Evolutionary conservation across 2,797 vertebrate genomes (phyloP).

Genomic region (Nothura maculosa): DNA sequence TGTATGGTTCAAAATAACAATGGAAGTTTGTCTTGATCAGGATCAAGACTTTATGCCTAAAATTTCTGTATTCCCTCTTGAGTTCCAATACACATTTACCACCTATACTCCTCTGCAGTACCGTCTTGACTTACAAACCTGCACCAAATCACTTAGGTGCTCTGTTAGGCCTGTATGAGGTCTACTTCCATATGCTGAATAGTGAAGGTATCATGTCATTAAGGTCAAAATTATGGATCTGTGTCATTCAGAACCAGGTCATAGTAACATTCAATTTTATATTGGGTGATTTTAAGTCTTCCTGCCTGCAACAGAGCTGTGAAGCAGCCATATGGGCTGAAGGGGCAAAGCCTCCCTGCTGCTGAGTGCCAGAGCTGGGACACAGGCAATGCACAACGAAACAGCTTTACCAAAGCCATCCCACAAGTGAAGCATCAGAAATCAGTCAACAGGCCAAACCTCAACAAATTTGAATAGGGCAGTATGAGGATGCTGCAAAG

Average conservation of each 20-base stretch:
- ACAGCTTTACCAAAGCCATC: not conserved
- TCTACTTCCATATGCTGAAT: not conserved
- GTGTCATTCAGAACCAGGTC: not conserved
- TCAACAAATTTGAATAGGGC: not conserved
- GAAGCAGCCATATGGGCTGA: not conserved
- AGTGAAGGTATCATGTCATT: not conserved
- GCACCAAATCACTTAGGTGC: not conserved
- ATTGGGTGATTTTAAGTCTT: not conserved
- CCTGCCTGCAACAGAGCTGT: not conserved
- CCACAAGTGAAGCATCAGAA: not conserved
- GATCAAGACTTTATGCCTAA: not conserved
- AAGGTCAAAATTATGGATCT: not conserved
- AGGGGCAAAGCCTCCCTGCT: accelerated
- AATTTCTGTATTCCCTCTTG: not conserved
- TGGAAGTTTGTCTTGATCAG: not conserved
- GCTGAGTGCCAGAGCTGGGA: not conserved
- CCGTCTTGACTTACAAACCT: not conserved
- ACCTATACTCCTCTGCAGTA: not conserved
- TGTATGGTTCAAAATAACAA: not conserved
- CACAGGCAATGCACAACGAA: not conserved
- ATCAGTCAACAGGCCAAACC: not conserved
- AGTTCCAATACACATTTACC: not conserved
- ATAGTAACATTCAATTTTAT: not conserved
- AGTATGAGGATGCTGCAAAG: not conserved
- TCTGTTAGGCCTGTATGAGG: not conserved